Conservation (phyloP, 2,888 invertebrate genomes). For the Nomada fabriciana region DNA sequence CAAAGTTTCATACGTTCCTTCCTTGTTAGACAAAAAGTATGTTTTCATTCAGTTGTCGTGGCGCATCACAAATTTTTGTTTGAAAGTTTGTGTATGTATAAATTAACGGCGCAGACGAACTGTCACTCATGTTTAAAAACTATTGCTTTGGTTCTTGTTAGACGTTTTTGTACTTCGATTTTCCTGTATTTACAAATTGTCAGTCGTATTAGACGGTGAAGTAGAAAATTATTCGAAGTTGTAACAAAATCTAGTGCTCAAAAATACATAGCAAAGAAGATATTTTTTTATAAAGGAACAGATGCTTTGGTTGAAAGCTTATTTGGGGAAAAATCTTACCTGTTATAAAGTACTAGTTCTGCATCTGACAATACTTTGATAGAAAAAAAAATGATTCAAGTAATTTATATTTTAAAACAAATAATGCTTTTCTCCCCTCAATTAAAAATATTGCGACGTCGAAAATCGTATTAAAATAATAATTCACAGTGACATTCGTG, state of each 20-base stretch:
- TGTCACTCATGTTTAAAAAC: conserved; percentile 29
- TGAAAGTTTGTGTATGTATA: conserved; percentile 26
- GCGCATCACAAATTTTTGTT: conserved; percentile 35
- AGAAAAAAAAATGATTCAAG: not conserved
- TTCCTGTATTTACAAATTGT: not conserved
- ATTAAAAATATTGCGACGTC: not conserved
- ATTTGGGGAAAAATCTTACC: not conserved
- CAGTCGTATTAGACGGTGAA: not conserved
- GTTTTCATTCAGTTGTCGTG: conserved; percentile 2
- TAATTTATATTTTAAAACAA: not conserved
- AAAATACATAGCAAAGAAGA: too few species aligned
- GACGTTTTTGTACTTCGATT: conserved; percentile 2
- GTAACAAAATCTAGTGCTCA: too few species aligned
- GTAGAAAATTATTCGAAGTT: not conserved
- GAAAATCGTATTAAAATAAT: not conserved
- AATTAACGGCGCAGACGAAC: conserved; percentile 44
- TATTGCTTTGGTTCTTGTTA: conserved; percentile 9
- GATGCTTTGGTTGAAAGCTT: not conserved
- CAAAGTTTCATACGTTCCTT: too few species aligned
- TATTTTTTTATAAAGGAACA: too few species aligned
- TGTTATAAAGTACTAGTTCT: not conserved
- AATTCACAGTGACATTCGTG: not conserved
- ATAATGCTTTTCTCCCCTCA: not conserved
- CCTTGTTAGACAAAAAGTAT: conserved; percentile 21
- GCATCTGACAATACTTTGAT: not conserved